Evolutionary conservation across 2,113 vertebrate species (phyloP), one percentile per base, ranked within the genome.

Genomic region (Cairina moschata): DNA sequence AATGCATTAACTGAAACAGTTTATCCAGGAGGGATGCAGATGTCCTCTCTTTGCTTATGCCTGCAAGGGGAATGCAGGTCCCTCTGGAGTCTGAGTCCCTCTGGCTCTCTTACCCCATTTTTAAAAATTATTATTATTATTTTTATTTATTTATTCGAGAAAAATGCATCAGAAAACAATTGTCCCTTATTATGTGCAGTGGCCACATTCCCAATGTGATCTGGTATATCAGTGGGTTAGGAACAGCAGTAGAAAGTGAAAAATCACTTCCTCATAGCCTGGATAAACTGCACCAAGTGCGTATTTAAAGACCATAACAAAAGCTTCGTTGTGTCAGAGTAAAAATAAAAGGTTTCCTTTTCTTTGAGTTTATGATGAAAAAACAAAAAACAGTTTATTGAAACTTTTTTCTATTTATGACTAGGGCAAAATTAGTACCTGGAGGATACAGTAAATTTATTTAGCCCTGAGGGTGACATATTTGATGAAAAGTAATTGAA

Each of bases 401-500:
- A 17, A 66, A 71, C 4, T 18, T 75, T 25, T 84, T 86, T 36
- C 20, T 84, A 5, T 62, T 88, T 63, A 71, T 74, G 25, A n/a
- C 3, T 36, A 29, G 36, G 15, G 42, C n/a, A 89, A 93, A 95
- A 84, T 86, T 76, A 73, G 14, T 65, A 69, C 40, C 69, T 69
- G 40, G 36, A 69, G 77, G 34, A 82, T 38, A 36, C 11, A 42
- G 31, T 83, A 83, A 85, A 91, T 93, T 76, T 91, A 10, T 85
- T 55, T 86, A 59, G 32, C 31, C n/a, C 31, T 58, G n/a, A 68
- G 48, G 46, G 32, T 68, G 28, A 63, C 42, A 50, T 1, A 29
- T 84, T 84, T 69, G 71, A 80, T 66, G 36, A 85, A 96, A 94
- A 89, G 78, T 71, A 92, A 91, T 94, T 95, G 66, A 93, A 85